These are phyloP conservation scores for Gerris lacustris DNA, from an alignment of 2,888 invertebrate genomes.

Conservation along the genomic window DNA sequence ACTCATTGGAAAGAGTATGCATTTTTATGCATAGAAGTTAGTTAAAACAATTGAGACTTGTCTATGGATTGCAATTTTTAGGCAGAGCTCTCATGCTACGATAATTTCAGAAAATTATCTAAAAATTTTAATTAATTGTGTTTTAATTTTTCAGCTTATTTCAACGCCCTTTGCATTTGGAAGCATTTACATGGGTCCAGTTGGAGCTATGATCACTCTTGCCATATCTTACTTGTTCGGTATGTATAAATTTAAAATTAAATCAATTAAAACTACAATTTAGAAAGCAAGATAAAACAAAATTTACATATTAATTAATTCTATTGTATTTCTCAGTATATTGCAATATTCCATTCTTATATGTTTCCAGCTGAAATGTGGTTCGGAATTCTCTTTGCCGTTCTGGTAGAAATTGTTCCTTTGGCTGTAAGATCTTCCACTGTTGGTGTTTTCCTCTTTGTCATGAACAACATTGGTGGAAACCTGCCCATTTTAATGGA, in stretches of 20 bases:
- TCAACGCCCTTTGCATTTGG: conserved; percentile 77
- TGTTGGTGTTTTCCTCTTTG: conserved; percentile 75
- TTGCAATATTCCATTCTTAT: too few relatives aligned
- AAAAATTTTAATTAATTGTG: too few relatives aligned
- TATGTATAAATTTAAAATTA: conserved; percentile 37
- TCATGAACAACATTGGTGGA: conserved; percentile 86
- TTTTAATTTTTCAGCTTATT: conserved; percentile 44
- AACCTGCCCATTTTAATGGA: conserved; percentile 79
- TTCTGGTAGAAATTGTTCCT: conserved; percentile 79
- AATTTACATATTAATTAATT: too few relatives aligned
- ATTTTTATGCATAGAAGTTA: too few relatives aligned
- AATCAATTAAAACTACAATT: conserved; percentile 15
- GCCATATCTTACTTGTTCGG: conserved; percentile 82
- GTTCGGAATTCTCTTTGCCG: conserved; percentile 85
- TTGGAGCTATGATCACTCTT: conserved; percentile 75
- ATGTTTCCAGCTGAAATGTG: conserved; percentile 71
- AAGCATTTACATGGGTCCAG: conserved; percentile 66
- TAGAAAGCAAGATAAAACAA: too few relatives aligned
- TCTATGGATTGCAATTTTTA: too few relatives aligned
- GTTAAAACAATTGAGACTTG: too few relatives aligned
- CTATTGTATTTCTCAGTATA: too few relatives aligned
- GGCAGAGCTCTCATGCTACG: too few relatives aligned
- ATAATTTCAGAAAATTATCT: too few relatives aligned
- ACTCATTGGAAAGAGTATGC: too few relatives aligned
- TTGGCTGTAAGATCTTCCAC: conserved; percentile 68